phyloP scores from a whole-genome alignment of 2,888 invertebrate genomes.

The Nineta flava region DNA sequence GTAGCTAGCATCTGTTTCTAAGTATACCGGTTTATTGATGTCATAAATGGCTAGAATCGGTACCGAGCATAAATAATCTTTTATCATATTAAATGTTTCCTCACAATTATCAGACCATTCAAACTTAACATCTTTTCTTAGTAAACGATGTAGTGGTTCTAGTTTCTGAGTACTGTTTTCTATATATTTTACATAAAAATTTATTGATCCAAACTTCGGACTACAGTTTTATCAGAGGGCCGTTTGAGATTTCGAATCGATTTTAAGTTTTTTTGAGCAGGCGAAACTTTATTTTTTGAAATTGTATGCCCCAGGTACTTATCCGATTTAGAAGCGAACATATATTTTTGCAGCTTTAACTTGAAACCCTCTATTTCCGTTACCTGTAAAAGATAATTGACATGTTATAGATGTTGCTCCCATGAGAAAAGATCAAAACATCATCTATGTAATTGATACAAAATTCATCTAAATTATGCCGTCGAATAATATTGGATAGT shows the following conservation, averaged over 20 bases:
- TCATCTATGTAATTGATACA: too few species aligned
- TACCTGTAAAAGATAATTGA: not conserved
- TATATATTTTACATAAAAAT: too few species aligned
- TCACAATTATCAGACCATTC: too few species aligned
- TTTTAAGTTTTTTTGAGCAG: slow-evolving; percentile 6
- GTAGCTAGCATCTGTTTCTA: too few species aligned
- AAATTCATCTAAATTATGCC: too few species aligned
- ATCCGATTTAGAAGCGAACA: slow-evolving; percentile 8
- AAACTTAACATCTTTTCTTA: too few species aligned
- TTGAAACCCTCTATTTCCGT: slow-evolving; percentile 5
- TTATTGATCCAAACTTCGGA: too few species aligned
- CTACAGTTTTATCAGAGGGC: slow-evolving; percentile 7
- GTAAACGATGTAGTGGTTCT: too few species aligned
- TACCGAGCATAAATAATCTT: slow-evolving; percentile 12
- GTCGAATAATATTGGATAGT: too few species aligned
- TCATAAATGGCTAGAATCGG: slow-evolving; percentile 14
- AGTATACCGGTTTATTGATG: slow-evolving; percentile 11
- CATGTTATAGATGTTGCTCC: slow-evolving; percentile 11
- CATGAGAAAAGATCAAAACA: too few species aligned
- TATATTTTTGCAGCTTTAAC: slow-evolving; percentile 6
- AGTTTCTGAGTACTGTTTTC: too few species aligned
- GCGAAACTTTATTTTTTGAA: slow-evolving; percentile 2
- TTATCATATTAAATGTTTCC: slow-evolving; percentile 10
- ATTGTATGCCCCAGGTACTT: slow-evolving; percentile 3
- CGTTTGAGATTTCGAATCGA: slow-evolving; percentile 8